Conservation (phyloP, 2,113 vertebrate genomes). For the Pyxicephalus adspersus region DNA sequence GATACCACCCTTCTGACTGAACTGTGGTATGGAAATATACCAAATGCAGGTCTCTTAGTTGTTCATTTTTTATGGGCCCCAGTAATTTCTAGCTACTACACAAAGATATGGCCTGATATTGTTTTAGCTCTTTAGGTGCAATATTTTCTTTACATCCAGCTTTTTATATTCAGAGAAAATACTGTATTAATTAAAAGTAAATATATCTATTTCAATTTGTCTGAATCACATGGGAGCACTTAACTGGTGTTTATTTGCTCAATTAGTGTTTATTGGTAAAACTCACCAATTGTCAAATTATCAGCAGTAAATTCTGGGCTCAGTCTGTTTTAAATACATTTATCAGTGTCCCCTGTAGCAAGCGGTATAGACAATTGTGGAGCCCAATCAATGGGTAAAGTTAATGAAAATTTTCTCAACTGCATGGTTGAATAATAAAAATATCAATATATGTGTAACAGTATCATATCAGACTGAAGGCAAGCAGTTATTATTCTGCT, state of each 20-base stretch:
- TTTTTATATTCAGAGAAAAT: no score
- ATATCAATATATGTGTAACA: slow-evolving; percentile 62
- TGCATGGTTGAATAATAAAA: slow-evolving; percentile 61
- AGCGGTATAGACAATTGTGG: slow-evolving; percentile 80
- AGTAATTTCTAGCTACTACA: no score
- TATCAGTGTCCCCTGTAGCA: slow-evolving; percentile 84
- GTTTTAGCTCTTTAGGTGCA: no score
- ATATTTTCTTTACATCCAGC: no score
- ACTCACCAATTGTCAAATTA: slow-evolving; percentile 76
- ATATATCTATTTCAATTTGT: no score
- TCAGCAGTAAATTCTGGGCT: slow-evolving; percentile 69
- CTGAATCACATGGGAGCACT: background rate
- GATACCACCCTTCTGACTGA: no score
- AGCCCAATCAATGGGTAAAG: slow-evolving; percentile 81
- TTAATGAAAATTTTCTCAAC: slow-evolving; percentile 71
- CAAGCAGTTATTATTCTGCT: background rate
- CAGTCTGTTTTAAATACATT: slow-evolving; percentile 78
- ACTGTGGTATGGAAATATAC: no score
- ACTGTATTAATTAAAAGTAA: no score
- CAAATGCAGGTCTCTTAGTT: no score
- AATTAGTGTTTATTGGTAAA: slow-evolving; percentile 17
- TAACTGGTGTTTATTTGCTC: slow-evolving; percentile 11
- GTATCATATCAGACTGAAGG: slow-evolving; percentile 65
- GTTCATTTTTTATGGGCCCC: no score
- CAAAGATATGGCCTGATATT: no score